Evolutionary conservation across 2,797 vertebrate genomes (phyloP).

Genomic region (Acanthurus leucopareius): DNA sequence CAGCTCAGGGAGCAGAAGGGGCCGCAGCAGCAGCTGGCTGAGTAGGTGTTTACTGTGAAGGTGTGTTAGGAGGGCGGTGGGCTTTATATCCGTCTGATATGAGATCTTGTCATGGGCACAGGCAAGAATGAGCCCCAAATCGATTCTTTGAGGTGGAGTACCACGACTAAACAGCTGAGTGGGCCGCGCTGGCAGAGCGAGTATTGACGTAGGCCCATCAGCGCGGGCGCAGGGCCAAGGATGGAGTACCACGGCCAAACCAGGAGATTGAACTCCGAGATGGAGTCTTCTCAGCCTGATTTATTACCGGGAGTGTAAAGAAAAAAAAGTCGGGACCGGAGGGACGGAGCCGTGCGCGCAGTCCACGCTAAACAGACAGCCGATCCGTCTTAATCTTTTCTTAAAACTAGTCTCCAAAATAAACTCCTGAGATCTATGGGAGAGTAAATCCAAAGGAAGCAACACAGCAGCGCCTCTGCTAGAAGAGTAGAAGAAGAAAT

Average conservation of each 20-base stretch:
- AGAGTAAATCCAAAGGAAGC: constrained; percentile 30
- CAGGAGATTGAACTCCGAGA: constrained; percentile 51
- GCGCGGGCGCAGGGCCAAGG: constrained; percentile 45
- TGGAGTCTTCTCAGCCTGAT: constrained; percentile 57
- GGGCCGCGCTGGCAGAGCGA: constrained; percentile 45
- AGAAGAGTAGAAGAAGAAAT: background rate
- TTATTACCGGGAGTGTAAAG: constrained; percentile 54
- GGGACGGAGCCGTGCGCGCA: constrained; percentile 11
- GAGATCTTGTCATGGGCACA: constrained; percentile 46
- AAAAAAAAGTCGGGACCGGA: constrained; percentile 26
- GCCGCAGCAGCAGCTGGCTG: constrained; percentile 54
- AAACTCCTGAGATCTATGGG: constrained; percentile 41
- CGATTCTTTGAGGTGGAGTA: constrained; percentile 57
- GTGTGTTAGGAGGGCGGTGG: constrained; percentile 11
- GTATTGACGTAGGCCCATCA: constrained; percentile 45
- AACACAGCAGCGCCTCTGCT: constrained; percentile 25
- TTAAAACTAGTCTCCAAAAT: constrained; percentile 34
- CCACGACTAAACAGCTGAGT: constrained; percentile 60
- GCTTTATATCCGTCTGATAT: constrained; percentile 48
- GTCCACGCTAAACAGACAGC: constrained; percentile 34
- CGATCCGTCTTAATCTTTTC: constrained; percentile 39
- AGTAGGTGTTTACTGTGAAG: constrained; percentile 31
- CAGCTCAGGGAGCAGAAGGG: constrained; percentile 31
- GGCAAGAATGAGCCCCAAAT: constrained; percentile 49
- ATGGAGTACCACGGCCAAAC: constrained; percentile 30